Base-by-base conservation (phyloP, 2,888 invertebrate genomes). In the Torymus tubicola region DNA sequence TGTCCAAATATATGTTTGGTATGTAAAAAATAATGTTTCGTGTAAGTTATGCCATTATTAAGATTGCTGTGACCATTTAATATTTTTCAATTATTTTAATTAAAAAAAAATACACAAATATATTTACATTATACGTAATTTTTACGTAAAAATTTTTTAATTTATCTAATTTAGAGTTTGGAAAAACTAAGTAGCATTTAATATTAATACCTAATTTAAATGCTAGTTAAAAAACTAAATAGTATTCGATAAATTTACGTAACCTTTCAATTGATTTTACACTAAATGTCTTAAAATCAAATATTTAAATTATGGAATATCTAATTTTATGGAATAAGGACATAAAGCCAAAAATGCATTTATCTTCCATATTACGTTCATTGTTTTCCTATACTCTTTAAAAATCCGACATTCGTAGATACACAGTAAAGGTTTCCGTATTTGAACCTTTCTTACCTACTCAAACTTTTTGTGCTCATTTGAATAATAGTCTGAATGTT, bases 331-430 rank as follows among this genome's bases (percentile, higher is more conserved):
- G 70, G 67, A 81, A 77, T 73, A 78, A 81, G 73, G 78, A 13
- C 70, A 81, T 70, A 81, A 81, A 85, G 70, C 78, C 64, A 81
- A 84, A 81, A 68, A 68, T 72, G 76, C 52, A 55, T 63, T 63
- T 21, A 74, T 64, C 53, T 71, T 68, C 12, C 70, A 57, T 57
- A 67, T 58, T 65, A 67, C 12, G 24, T 24, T n/a, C 68, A 55
- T 70, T 50, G 18, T 5, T 57, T 68, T 72, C 42, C 21, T 69
- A 69, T 69, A 69, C 76, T 80, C 70, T 70, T 76, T 60, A 60
- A 79, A 42, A 80, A 78, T 70, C 67, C 68, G 80, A 80, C 21
- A 81, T 71, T 63, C 79, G 31, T 14, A 57, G 12, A 71, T 76
- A 72, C 58, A 72, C 76, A 77, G 63, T 80, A 57, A 55, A 63